phyloP scores from a whole-genome alignment of 2,888 invertebrate genomes.

The Dyspetes luteomarginatus region DNA sequence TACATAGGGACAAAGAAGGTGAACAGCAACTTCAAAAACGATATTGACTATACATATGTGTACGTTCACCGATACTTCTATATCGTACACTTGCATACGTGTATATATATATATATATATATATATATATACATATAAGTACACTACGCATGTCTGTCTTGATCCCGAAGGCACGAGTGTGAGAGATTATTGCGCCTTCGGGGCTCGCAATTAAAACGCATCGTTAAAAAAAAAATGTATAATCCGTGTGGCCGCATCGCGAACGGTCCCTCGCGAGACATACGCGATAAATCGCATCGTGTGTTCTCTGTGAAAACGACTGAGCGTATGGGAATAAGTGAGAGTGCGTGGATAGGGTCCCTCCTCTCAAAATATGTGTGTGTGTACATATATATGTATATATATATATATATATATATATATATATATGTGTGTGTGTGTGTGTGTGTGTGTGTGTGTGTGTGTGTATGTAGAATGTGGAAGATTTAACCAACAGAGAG shows the following conservation, averaged over 20 bases:
- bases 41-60: neutral
- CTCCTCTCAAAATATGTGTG: neutral
- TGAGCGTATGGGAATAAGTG: slow-evolving; percentile 17
- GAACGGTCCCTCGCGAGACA: slow-evolving; percentile 28
- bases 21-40: slow-evolving; percentile 19
- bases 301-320: slow-evolving; percentile 28
- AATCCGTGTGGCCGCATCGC: slow-evolving; percentile 26
- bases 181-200: slow-evolving; percentile 64
- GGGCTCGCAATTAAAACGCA: slow-evolving; percentile 69
- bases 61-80: neutral
- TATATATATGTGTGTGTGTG: neutral
- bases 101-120: slow-evolving; percentile 5
- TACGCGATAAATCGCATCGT: slow-evolving; percentile 51
- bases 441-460: no score
- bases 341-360: slow-evolving; percentile 20
- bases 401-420: neutral
- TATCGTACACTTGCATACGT: no score
- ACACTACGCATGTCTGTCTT: neutral
- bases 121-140: neutral
- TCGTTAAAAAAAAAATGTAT: slow-evolving; percentile 34
- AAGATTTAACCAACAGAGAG: no score
- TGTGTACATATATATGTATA: neutral
- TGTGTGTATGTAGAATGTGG: no score
- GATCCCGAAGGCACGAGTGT: slow-evolving; percentile 35
- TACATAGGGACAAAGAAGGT: slow-evolving; percentile 40